These are phyloP conservation scores for Onychomys arenicola DNA, from an alignment of 2,797 vertebrate species.

Conservation along the genomic window DNA sequence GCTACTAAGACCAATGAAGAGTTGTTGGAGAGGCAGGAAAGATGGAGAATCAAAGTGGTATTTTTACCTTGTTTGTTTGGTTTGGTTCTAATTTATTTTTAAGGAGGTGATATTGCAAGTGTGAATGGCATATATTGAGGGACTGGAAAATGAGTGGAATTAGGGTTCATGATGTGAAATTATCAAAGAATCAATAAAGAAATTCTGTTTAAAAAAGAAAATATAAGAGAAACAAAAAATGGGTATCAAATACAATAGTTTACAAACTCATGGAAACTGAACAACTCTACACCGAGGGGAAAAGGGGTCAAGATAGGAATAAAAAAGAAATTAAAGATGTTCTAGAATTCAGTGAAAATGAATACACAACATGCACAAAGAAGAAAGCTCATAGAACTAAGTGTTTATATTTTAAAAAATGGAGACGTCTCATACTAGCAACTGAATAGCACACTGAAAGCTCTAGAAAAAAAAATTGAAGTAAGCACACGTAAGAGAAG, in stretches of 20 bases:
- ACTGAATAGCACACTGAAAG: neutral
- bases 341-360: neutral
- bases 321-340: neutral
- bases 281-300: neutral
- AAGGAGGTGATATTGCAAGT: neutral
- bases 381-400: neutral
- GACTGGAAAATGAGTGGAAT: neutral
- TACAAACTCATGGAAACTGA: neutral
- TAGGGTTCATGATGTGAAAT: neutral
- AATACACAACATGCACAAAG: neutral
- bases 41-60: neutral
- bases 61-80: neutral
- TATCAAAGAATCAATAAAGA: neutral
- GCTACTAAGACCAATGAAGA: neutral
- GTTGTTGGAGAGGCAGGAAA: neutral
- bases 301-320: neutral
- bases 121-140: neutral
- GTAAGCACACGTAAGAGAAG: neutral
- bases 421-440: neutral
- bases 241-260: neutral
- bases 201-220: neutral
- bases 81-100: neutral
- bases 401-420: neutral
- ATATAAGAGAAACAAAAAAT: neutral
- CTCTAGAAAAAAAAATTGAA: neutral